phyloP scores from a whole-genome alignment of 2,113 vertebrate species.

The Vulpes lagopus region DNA sequence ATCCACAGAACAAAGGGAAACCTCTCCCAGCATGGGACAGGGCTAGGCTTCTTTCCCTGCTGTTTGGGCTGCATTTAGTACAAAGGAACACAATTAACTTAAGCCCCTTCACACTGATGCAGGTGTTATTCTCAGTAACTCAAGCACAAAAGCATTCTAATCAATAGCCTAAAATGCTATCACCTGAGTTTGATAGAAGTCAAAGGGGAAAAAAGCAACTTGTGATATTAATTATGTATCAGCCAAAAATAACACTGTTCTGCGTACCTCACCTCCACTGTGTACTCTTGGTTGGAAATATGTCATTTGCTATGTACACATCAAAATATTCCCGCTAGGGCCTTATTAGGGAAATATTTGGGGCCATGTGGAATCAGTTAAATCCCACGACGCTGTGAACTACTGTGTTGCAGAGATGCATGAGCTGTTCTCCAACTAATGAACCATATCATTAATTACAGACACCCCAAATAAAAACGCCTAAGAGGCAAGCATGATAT shows the following conservation, averaged over 20 bases:
- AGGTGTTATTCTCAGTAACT: conserved; percentile 29
- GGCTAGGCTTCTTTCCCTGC: background rate
- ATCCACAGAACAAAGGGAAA: background rate
- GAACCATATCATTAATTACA: conserved; percentile 90
- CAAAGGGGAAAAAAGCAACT: conserved; percentile 41
- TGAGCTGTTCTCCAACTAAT: conserved; percentile 85
- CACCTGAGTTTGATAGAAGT: background rate
- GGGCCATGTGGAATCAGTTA: conserved; percentile 87
- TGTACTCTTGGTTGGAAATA: conserved; percentile 74
- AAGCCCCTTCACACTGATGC: background rate
- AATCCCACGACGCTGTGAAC: conserved; percentile 81
- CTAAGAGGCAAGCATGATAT: conserved; percentile 83
- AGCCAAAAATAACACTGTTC: conserved; percentile 79
- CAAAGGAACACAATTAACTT: conserved; percentile 50
- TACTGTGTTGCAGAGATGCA: conserved; percentile 82
- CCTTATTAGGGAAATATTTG: conserved; percentile 84
- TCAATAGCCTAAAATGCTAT: conserved; percentile 46
- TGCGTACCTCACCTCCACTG: conserved; percentile 63
- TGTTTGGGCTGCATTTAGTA: background rate
- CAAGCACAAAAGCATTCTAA: conserved; percentile 30
- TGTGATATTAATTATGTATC: conserved; percentile 74
- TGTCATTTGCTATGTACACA: conserved; percentile 78
- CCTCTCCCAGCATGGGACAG: background rate
- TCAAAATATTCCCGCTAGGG: conserved; percentile 82
- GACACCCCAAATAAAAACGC: conserved; percentile 87